A percentile compares a stretch with the other conserved stretches of the same genome.
These are phyloP conservation scores for Caenorhabditis sp. DNA, from an alignment of 2,888 invertebrate species.

Conservation along the genomic window DNA sequence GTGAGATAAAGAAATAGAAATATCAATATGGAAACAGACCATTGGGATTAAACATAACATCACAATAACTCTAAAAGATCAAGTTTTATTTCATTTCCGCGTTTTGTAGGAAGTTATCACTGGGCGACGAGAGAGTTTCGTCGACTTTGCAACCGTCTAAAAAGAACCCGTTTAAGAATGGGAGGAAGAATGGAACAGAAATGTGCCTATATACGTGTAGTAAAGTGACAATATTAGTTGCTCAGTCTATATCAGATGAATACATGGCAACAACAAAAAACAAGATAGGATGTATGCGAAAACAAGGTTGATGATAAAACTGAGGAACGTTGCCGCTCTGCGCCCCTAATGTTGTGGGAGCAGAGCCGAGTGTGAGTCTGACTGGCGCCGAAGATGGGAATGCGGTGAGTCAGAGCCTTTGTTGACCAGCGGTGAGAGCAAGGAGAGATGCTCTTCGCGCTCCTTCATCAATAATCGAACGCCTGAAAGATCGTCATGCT, in stretches of 20 bases:
- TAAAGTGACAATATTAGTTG: slow-evolving; percentile 23
- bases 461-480: slow-evolving; percentile 59
- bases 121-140: neutral
- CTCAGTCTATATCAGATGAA: slow-evolving; percentile 7
- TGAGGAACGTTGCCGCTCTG: neutral
- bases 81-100: slow-evolving; percentile 1
- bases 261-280: slow-evolving; percentile 5
- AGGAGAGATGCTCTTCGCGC: slow-evolving; percentile 56
- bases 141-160: slow-evolving; percentile 3
- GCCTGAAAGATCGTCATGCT: slow-evolving; percentile 38
- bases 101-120: slow-evolving; percentile 8
- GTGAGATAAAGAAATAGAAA: neutral
- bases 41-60: neutral
- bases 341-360: slow-evolving; percentile 29
- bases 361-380: slow-evolving; percentile 56
- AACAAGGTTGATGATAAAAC: slow-evolving; percentile 19
- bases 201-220: slow-evolving; percentile 2
- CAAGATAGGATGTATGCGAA: slow-evolving; percentile 13
- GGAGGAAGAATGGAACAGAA: slow-evolving; percentile 4
- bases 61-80: neutral
- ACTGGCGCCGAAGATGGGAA: slow-evolving; percentile 50
- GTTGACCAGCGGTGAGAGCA: slow-evolving; percentile 45
- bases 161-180: slow-evolving; percentile 3
- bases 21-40: slow-evolving; percentile 9
- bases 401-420: slow-evolving; percentile 39